Conservation (phyloP, 2,888 invertebrate genomes). For the Heliconius hortense region DNA sequence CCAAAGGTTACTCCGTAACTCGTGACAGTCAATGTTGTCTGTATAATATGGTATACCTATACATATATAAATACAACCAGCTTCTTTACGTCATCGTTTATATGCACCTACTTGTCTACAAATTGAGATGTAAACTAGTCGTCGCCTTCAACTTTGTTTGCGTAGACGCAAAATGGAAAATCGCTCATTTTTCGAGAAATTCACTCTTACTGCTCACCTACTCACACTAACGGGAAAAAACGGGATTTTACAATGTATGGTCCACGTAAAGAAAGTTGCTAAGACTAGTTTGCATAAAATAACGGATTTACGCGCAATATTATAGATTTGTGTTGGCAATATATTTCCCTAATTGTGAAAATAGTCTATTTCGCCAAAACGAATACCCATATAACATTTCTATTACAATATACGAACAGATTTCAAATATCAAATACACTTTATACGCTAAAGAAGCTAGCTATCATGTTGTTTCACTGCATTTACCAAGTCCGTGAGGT, state of each 20-base stretch:
- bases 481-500: constrained; percentile 17
- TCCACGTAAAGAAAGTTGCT: no score
- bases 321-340: not conserved
- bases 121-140: no score
- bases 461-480: not conserved
- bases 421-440: constrained; percentile 1
- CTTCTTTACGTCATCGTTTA: no score
- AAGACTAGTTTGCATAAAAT: no score
- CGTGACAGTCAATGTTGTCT: not conserved
- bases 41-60: not conserved
- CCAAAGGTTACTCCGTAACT: constrained; percentile 17
- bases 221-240: no score
- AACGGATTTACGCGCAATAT: no score
- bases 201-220: no score
- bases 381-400: not conserved
- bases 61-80: not conserved
- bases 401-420: not conserved
- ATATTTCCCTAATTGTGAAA: not conserved
- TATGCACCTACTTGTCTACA: no score
- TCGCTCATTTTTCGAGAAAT: no score
- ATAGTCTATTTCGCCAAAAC: not conserved
- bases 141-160: no score
- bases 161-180: no score
- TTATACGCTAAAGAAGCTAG: not conserved
- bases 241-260: no score